Conservation (phyloP, 2,113 vertebrate genomes). For the Otolemur garnettii region DNA sequence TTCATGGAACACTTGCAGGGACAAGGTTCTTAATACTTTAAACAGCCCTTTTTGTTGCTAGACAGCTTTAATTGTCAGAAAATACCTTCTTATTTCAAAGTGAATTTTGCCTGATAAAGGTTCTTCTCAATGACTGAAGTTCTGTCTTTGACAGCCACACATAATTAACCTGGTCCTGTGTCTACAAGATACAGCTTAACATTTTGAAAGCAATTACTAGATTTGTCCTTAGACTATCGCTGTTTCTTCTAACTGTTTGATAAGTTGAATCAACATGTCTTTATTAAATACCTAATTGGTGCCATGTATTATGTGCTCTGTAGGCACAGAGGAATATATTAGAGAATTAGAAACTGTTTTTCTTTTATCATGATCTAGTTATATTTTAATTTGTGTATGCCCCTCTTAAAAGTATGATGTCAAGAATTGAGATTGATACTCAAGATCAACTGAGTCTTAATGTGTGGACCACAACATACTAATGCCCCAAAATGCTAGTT, state of each 20-base stretch:
- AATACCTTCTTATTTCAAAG: slow-evolving; percentile 23
- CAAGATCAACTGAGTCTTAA: slow-evolving; percentile 10
- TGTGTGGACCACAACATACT: not conserved
- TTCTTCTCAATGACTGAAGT: not conserved
- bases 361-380: not conserved
- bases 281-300: not conserved
- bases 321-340: not conserved
- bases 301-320: not conserved
- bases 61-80: not conserved
- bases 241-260: slow-evolving; percentile 28
- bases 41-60: not conserved
- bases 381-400: not conserved
- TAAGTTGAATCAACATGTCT: not conserved
- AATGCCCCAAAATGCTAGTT: not conserved
- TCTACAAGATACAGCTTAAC: not conserved
- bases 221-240: not conserved
- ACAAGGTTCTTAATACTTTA: not conserved
- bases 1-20: not conserved
- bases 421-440: slow-evolving; percentile 12
- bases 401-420: not conserved
- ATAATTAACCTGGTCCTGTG: not conserved
- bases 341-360: not conserved
- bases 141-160: not conserved
- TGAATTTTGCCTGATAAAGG: not conserved
- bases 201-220: not conserved